Percentiles rank a stretch among this genome's conserved stretches.
phyloP scores from a whole-genome alignment of 2,113 vertebrate species.

The Orycteropus afer region DNA sequence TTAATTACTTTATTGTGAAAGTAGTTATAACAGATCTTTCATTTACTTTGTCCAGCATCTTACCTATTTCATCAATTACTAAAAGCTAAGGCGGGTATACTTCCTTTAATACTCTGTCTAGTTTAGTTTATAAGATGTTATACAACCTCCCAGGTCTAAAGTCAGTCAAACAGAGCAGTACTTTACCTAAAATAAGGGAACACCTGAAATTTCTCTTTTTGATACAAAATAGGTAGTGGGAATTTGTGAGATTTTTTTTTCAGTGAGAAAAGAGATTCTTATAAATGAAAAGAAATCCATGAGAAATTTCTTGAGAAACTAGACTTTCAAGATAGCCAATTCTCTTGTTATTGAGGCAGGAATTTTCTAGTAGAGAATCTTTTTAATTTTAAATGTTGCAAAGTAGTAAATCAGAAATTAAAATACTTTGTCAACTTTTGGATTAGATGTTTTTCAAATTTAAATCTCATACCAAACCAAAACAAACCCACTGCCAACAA shows the following conservation, averaged over 20 bases:
- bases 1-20: not conserved
- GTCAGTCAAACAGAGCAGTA: not conserved
- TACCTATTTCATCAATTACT: not conserved
- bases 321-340: not conserved
- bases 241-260: not conserved
- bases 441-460: not conserved
- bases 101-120: not conserved
- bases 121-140: not conserved
- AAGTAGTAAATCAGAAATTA: not conserved
- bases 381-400: slow-evolving; percentile 9
- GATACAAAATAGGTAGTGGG: not conserved
- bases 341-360: not conserved
- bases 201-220: not conserved
- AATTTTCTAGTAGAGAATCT: not conserved
- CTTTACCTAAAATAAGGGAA: not conserved
- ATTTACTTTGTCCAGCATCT: not conserved
- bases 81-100: not conserved
- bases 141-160: not conserved
- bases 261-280: slow-evolving; percentile 14
- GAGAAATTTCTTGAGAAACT: not conserved
- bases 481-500: not conserved
- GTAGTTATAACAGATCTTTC: not conserved
- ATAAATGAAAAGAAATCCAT: not conserved
- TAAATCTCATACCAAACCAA: not conserved
- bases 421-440: not conserved